Evolutionary conservation across 2,113 vertebrate species (phyloP).

Genomic region (Sciurus niger): DNA sequence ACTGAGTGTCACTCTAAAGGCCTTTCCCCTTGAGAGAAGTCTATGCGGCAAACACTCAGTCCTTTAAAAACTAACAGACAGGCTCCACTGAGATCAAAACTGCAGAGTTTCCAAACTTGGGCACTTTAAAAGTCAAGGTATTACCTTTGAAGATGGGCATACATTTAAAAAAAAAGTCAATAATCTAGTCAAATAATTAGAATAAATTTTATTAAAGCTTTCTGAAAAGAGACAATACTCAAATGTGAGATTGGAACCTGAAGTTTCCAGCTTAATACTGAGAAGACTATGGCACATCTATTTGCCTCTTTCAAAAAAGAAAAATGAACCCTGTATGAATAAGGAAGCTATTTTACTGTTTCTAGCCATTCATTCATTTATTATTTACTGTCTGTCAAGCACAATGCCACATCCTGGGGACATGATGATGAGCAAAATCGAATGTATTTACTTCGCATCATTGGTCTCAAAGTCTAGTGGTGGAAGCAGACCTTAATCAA

Average conservation of each 20-base stretch:
- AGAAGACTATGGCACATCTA: constrained; percentile 56
- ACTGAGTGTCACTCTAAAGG: constrained; percentile 83
- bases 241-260: constrained; percentile 50
- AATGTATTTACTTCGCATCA: neutral
- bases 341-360: constrained; percentile 54
- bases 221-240: constrained; percentile 32
- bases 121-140: constrained; percentile 51
- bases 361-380: constrained; percentile 16
- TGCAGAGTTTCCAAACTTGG: constrained; percentile 57
- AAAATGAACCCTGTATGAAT: constrained; percentile 12
- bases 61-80: constrained; percentile 79
- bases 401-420: neutral
- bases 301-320: constrained; percentile 32
- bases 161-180: constrained; percentile 19
- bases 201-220: constrained; percentile 58
- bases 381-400: neutral
- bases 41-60: constrained; percentile 62
- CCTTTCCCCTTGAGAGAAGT: constrained; percentile 77
- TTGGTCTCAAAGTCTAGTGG: neutral
- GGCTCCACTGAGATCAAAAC: neutral
- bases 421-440: neutral
- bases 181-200: constrained; percentile 71
- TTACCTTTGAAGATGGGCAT: constrained; percentile 45
- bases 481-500: neutral
- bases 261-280: constrained; percentile 48